phyloP scores from a whole-genome alignment of 2,888 invertebrate genomes.

The Acleris sparsana region DNA sequence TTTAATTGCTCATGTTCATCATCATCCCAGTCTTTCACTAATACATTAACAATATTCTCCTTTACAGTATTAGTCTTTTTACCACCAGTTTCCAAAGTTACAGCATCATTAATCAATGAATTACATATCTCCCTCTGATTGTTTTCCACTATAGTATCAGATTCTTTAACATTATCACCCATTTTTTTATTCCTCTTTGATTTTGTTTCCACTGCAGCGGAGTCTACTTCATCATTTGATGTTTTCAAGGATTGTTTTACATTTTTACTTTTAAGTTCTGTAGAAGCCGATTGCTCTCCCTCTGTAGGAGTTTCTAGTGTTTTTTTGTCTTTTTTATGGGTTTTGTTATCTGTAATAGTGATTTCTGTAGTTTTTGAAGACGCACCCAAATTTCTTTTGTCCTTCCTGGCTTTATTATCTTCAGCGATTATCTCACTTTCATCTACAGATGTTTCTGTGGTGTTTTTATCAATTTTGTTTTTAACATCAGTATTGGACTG shows the following conservation, averaged over 20 bases:
- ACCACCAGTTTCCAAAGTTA: conserved; percentile 33
- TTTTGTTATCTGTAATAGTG: conserved; percentile 38
- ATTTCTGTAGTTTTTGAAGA: conserved; percentile 14
- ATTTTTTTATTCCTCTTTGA: conserved; percentile 38
- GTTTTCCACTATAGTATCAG: conserved; percentile 36
- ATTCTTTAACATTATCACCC: conserved; percentile 34
- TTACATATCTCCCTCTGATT: conserved; percentile 39
- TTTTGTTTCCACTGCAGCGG: conserved; percentile 39
- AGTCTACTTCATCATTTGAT: background rate
- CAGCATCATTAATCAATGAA: conserved; percentile 21
- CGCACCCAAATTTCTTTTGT: conserved; percentile 13
- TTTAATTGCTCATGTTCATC: conserved; percentile 69
- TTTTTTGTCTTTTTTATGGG: conserved; percentile 40
- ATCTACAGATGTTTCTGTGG: conserved; percentile 11
- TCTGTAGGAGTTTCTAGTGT: conserved; percentile 30
- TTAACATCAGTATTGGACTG: conserved; percentile 19
- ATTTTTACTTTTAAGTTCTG: conserved; percentile 41
- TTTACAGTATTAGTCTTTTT: conserved; percentile 45
- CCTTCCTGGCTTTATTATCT: conserved; percentile 22
- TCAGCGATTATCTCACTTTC: conserved; percentile 23
- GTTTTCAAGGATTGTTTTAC: conserved; percentile 36
- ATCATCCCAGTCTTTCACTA: conserved; percentile 82
- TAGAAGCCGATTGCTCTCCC: conserved; percentile 42
- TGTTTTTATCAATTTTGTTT: conserved; percentile 19
- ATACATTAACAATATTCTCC: conserved; percentile 73